Base-by-base conservation (phyloP, 2,888 invertebrate genomes). In the Rambutsinella grinnellia region DNA sequence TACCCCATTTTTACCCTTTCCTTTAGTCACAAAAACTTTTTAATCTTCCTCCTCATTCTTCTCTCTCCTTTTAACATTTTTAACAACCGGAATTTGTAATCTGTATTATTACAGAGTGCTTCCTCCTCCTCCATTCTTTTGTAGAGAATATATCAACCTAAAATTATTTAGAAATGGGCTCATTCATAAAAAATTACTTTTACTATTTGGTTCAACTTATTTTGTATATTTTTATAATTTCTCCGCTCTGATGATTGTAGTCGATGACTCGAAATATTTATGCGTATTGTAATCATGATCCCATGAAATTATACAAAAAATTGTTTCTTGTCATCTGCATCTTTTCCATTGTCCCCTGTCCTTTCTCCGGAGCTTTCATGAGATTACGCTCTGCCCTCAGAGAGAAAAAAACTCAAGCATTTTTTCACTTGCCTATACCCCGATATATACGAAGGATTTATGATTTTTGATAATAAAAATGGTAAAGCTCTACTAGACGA, bases 271-370 rank as follows among this genome's bases (percentile, higher is more conserved):
- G 51, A 57, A 28, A 65, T 71, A 61, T 68, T 71, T 71, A 71
- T 71, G 63, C 49, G 71, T 44, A 63, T 57, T 63, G 71, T 71
- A 71, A 63, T 71, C 71, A 71, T 54, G 58, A 71, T 71, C 63
- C 71, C 71, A 71, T 71, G 71, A 71, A 71, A 71, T 71, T 71
- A 71, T 71, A 71, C 61, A 69, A 36, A 61, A 61, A 71, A 71
- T 10, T 63, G 23, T 65, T 53, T 62, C 56, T 56, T 70, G 71
- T 71, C 71, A 62, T 58, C 47, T 27, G n/a, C n/a, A n/a, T n/a
- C n/a, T n/a, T n/a, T n/a, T n/a, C n/a, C n/a, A n/a, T n/a, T n/a
- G n/a, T n/a, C n/a, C n/a, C n/a, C n/a, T n/a, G n/a, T n/a, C n/a
- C n/a, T n/a, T n/a, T n/a, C n/a, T n/a, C n/a, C n/a, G n/a, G n/a